Evolutionary conservation across 2,888 invertebrate genomes (phyloP).

Genomic region (Lingula anatina): DNA sequence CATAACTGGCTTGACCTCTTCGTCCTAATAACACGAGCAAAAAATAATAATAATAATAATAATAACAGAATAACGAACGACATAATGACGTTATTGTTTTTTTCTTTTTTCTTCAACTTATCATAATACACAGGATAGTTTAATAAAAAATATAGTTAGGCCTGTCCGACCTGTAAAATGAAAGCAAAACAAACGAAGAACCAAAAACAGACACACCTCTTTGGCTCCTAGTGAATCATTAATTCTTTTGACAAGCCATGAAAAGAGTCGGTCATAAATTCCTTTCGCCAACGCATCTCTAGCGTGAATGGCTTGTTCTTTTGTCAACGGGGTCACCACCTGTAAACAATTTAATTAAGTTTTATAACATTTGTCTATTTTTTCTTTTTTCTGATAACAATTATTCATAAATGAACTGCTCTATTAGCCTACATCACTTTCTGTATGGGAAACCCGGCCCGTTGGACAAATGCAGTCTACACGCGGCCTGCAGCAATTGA

Average conservation of each 20-base stretch:
- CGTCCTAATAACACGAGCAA: slow-evolving; percentile 34
- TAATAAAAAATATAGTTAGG: not conserved
- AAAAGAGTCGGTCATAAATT: slow-evolving; percentile 82
- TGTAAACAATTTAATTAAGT: slow-evolving; percentile 16
- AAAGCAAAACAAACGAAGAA: no score
- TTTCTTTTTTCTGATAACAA: no score
- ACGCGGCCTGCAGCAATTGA: no score
- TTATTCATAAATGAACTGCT: no score
- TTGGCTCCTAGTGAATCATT: slow-evolving; percentile 56
- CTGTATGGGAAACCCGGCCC: no score
- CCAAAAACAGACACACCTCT: no score
- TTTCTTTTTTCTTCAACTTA: not conserved
- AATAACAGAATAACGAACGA: not conserved
- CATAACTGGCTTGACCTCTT: slow-evolving; percentile 60
- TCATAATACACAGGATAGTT: not conserved
- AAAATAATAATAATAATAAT: slow-evolving; percentile 1
- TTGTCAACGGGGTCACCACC: slow-evolving; percentile 73
- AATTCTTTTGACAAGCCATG: slow-evolving; percentile 79
- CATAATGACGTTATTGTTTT: not conserved
- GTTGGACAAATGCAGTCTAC: no score
- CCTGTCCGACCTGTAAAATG: no score
- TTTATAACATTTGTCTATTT: no score
- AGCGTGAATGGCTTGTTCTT: slow-evolving; percentile 76
- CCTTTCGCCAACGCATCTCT: slow-evolving; percentile 87
- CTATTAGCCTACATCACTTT: no score